Evolutionary conservation across 1,140 invertebrate genomes (phyloP).

Genomic region (Pentalonia nigronervosa): DNA sequence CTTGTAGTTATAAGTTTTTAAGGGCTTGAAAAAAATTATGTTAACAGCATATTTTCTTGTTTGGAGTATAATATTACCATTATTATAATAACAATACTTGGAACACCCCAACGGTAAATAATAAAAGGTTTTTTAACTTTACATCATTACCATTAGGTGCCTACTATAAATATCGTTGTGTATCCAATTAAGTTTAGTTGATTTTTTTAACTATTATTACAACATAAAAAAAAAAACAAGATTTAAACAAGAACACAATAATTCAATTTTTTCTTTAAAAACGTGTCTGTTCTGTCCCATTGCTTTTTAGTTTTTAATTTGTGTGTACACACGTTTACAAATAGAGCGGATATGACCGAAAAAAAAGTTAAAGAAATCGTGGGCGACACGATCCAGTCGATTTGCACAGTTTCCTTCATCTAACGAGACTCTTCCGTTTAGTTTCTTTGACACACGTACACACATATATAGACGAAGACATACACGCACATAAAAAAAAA

Average conservation of each 20-base stretch:
- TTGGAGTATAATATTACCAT: not conserved
- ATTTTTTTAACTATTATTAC: not conserved
- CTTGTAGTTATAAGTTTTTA: not conserved
- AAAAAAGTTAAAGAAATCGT: not conserved
- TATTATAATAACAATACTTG: not conserved
- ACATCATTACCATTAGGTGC: not conserved
- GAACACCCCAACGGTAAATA: not conserved
- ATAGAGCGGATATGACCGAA: constrained; percentile 8
- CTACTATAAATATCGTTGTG: not conserved
- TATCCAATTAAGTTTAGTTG: not conserved
- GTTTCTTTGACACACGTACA: not conserved
- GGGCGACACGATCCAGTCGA: constrained; percentile 36
- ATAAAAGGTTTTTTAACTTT: not conserved
- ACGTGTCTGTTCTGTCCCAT: constrained; percentile 26
- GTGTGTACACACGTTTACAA: not conserved
- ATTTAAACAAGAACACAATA: not conserved
- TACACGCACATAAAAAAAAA: not conserved
- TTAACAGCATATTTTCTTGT: not conserved
- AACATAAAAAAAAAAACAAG: not conserved
- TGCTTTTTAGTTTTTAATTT: not conserved
- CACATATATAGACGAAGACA: not conserved
- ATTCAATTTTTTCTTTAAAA: constrained; percentile 25
- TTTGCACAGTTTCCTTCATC: constrained; percentile 43
- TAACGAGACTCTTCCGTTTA: constrained; percentile 50
- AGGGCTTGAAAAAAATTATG: not conserved